These are phyloP conservation scores for Pimephales promelas DNA, from an alignment of 2,113 vertebrate genomes.

Conservation along the genomic window DNA sequence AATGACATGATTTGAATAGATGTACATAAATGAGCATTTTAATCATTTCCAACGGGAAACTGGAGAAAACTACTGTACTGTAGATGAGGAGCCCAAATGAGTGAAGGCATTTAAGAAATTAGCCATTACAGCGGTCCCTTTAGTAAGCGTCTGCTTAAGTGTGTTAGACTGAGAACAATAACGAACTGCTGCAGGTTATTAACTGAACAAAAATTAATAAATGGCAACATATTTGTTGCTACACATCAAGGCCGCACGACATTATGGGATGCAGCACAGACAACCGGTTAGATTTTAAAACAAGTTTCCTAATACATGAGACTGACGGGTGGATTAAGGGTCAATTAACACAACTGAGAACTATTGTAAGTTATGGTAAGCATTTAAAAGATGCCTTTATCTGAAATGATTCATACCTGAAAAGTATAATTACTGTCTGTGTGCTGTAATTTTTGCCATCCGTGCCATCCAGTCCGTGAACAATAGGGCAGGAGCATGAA, in stretches of 20 bases:
- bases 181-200: neutral
- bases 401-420: no score
- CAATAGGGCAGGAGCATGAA: no score
- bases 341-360: no score
- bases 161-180: neutral
- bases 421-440: no score
- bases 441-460: no score
- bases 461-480: no score
- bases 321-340: neutral
- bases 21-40: neutral
- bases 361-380: no score
- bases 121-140: neutral
- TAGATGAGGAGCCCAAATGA: neutral
- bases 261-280: neutral
- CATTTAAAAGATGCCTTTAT: no score
- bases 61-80: neutral
- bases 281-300: neutral
- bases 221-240: neutral
- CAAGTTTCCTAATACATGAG: neutral
- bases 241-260: neutral
- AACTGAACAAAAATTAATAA: slow-evolving; percentile 3
- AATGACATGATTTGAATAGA: neutral
- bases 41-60: neutral
- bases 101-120: slow-evolving; percentile 8
- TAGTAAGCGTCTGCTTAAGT: neutral